A percentile compares a stretch with the other conserved stretches of the same genome.
phyloP scores from a whole-genome alignment of 2,797 vertebrate genomes.

The Catharus ustulatus region DNA sequence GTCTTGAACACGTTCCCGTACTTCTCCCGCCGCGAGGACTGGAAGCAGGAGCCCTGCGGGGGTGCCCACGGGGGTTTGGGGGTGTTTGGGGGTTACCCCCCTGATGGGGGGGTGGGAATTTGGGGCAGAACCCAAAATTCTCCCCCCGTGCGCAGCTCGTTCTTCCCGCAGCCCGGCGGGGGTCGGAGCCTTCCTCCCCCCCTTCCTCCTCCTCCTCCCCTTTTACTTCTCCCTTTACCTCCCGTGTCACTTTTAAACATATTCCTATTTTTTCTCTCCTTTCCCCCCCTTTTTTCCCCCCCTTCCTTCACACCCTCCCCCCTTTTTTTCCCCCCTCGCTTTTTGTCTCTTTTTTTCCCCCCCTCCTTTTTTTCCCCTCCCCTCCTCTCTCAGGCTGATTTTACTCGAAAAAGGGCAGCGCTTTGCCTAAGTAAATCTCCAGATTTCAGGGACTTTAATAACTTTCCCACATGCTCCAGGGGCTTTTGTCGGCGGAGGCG shows the following conservation, averaged over 20 bases:
- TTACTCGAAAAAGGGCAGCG: not conserved
- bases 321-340: no score
- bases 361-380: not conserved
- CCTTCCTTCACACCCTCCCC: not conserved
- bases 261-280: not conserved
- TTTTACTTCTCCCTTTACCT: not conserved
- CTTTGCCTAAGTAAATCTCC: conserved; percentile 59
- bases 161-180: not conserved
- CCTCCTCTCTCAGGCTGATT: not conserved
- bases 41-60: conserved; percentile 89
- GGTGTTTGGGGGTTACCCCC: no score
- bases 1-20: conserved; percentile 98
- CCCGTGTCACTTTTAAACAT: not conserved
- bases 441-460: conserved; percentile 56
- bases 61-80: no score
- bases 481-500: not conserved
- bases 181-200: not conserved
- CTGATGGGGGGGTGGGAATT: no score
- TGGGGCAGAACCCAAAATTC: no score
- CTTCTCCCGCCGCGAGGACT: conserved; percentile 90
- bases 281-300: no score
- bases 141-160: no score
- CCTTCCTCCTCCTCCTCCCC: not conserved
- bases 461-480: conserved; percentile 74
- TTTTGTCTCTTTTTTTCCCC: no score